Percentiles rank a stretch among this genome's conserved stretches.
Evolutionary conservation across 2,797 vertebrate genomes (phyloP).

Genomic region (Typhlichthys subterraneus): DNA sequence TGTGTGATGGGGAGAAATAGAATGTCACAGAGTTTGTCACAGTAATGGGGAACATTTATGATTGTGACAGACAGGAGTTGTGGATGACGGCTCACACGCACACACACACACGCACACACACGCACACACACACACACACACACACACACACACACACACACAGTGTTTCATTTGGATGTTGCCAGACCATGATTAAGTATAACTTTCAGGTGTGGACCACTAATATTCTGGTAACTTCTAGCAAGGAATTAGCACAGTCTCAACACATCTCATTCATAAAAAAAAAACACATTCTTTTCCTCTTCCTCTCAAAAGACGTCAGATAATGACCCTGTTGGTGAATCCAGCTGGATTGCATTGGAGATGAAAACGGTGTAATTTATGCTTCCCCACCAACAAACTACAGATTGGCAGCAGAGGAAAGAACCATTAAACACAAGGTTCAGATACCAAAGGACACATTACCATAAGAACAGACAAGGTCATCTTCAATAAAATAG

Average conservation of each 20-base stretch:
- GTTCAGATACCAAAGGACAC: too few species aligned
- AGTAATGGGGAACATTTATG: constrained; percentile 70
- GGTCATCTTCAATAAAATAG: too few species aligned
- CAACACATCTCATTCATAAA: neutral
- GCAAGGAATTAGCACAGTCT: neutral
- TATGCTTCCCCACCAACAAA: too few species aligned
- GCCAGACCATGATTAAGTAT: neutral
- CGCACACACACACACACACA: neutral
- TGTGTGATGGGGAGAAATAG: constrained; percentile 31
- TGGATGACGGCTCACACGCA: constrained; percentile 37
- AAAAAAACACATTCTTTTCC: neutral
- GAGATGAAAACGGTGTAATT: too few species aligned
- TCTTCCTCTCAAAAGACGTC: too few species aligned
- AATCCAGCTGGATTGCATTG: too few species aligned
- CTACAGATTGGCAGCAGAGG: too few species aligned
- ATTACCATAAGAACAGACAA: too few species aligned
- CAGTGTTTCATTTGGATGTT: neutral
- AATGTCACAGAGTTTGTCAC: constrained; percentile 69
- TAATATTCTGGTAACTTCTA: too few species aligned
- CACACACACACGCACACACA: constrained; percentile 15
- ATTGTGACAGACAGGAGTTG: constrained; percentile 68
- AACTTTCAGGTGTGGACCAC: too few species aligned
- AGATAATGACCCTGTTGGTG: too few species aligned
- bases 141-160: constrained; percentile 10
- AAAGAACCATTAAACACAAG: too few species aligned